These are phyloP conservation scores for Neomorphus geoffroyi DNA, from an alignment of 2,797 vertebrate genomes.

Conservation along the genomic window DNA sequence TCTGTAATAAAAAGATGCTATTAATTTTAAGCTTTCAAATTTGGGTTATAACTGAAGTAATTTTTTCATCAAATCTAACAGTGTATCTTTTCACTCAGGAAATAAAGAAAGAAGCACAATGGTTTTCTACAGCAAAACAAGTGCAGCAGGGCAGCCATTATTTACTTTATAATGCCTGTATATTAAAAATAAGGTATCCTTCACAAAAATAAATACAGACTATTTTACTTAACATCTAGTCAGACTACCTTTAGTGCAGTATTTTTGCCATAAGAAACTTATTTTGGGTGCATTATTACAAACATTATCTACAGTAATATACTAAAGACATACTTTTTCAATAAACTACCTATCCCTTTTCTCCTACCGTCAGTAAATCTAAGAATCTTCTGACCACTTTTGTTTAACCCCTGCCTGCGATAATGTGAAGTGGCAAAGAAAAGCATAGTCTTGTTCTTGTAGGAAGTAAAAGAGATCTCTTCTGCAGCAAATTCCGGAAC, in stretches of 20 bases:
- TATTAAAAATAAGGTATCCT: neutral
- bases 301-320: neutral
- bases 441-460: slow-evolving; percentile 14
- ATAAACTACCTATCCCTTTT: neutral
- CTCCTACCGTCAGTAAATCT: neutral
- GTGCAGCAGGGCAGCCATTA: neutral
- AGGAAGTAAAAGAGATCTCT: slow-evolving; percentile 56
- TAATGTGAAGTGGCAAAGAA: slow-evolving; percentile 32
- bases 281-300: neutral
- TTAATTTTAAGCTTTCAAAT: slow-evolving; percentile 4
- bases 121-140: neutral
- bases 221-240: neutral
- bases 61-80: neutral
- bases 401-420: neutral
- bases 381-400: slow-evolving; percentile 3
- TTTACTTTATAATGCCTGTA: neutral
- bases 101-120: neutral
- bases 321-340: neutral
- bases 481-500: slow-evolving; percentile 72
- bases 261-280: neutral
- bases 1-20: neutral
- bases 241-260: neutral
- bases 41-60: neutral
- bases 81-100: neutral
- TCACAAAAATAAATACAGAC: neutral